Conservation (phyloP, 2,888 invertebrate species). For the Corythucha ciliata region DNA sequence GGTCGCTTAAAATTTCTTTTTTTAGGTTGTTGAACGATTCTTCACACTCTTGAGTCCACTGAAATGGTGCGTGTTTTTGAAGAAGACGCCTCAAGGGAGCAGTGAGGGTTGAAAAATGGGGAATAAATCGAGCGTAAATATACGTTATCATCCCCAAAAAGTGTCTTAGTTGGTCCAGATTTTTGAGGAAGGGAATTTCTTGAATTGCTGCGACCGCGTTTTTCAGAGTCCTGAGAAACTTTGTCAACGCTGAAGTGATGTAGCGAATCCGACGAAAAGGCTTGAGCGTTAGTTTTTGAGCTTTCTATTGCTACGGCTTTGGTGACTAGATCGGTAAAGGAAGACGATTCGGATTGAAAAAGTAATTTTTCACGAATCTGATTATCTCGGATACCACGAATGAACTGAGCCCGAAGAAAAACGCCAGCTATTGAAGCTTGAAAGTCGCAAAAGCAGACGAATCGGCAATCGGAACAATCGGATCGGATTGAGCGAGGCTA, state of each 20-base stretch:
- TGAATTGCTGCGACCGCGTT: constrained; percentile 21
- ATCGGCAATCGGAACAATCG: constrained; percentile 6
- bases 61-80: constrained; percentile 23
- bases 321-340: constrained; percentile 8
- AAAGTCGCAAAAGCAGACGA: constrained; percentile 9
- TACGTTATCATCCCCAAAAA: constrained; percentile 31
- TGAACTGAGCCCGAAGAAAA: constrained; percentile 17
- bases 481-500: constrained; percentile 6
- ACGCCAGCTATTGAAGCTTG: constrained; percentile 9
- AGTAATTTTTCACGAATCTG: constrained; percentile 3
- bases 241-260: no score
- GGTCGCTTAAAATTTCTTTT: constrained; percentile 30
- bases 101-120: constrained; percentile 25
- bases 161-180: constrained; percentile 19
- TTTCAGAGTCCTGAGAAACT: no score
- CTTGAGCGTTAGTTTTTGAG: constrained; percentile 12
- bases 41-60: constrained; percentile 30
- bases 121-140: constrained; percentile 32
- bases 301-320: constrained; percentile 6
- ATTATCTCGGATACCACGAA: constrained; percentile 3
- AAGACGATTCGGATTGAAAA: background rate
- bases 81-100: constrained; percentile 28
- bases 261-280: no score
- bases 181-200: constrained; percentile 19
- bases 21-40: constrained; percentile 31